Base-by-base conservation (phyloP, 2,113 vertebrate genomes). In the Rhadina sibilatrix region DNA sequence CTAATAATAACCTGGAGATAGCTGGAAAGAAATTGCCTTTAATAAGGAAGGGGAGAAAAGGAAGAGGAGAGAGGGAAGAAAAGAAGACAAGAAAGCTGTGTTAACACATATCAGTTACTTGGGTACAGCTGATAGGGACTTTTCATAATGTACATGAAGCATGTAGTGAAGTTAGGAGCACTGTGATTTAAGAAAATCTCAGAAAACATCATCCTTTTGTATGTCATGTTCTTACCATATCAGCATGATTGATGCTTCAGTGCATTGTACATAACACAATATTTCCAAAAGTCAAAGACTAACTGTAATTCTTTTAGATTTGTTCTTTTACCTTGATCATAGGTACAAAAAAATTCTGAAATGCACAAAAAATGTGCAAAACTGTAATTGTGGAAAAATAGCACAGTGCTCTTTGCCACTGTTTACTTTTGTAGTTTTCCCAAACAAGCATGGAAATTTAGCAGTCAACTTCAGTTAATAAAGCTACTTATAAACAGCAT, bases 271-370 rank as follows among this genome's bases (percentile, higher is more conserved):
- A 27, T 31, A 70, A 74, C 16, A 33, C 75, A 30, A 27, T 59
- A 49, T 40, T 96, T 94, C 87, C 8, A n/a, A 74, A 79, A 94
- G 91, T 90, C 81, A 92, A 61, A 94, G 85, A 88, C 83, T 93
- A 75, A 82, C 52, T 86, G 66, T 61, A 86, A 77, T 88, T 93
- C 71, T 91, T 93, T 87, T 64, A 64, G 56, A 92, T 54, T 38
- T 28, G 6, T 71, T 77, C 52, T 79, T 95, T 89, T 42, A 83
- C 75, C 70, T 89, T 93, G 78, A 91, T 86, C 54, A 24, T 47
- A 84, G 57, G 24, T 50, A 40, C 35, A 82, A 83, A 71, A 83
- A 82, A 54, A 44, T 35, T 65, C 74, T 66, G 64, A 87, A 85
- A 82, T 40, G 61, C 63, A 83, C 11, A 35, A 68, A 63, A 89